These are phyloP conservation scores for Anas platyrhynchos DNA, from an alignment of 2,113 vertebrate species.

Conservation along the genomic window DNA sequence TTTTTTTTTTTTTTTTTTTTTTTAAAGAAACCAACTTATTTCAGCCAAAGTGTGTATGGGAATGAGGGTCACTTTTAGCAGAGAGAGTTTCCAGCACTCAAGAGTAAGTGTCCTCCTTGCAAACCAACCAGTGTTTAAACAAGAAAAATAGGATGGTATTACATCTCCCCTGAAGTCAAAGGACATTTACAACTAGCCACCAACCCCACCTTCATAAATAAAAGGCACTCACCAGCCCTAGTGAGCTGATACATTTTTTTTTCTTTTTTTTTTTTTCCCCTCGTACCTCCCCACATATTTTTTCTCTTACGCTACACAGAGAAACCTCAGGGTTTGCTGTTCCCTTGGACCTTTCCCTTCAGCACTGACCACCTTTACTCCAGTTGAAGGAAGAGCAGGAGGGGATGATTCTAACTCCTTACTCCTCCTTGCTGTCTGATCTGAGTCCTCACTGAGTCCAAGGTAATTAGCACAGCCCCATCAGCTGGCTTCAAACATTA, in stretches of 20 bases:
- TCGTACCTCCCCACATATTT: rapidly evolving
- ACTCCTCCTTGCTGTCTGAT: not conserved
- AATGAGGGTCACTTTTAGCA: not conserved
- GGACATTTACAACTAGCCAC: not conserved
- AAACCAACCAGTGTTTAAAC: not conserved
- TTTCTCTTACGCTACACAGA: not conserved
- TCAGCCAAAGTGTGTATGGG: not conserved
- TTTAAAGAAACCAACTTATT: not conserved
- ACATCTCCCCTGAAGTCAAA: not conserved
- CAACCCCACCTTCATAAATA: not conserved
- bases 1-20: not conserved
- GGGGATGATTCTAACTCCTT: not conserved
- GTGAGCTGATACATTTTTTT: not conserved
- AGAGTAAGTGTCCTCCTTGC: not conserved
- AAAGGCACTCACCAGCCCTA: not conserved
- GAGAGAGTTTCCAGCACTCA: not conserved
- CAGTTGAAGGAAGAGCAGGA: not conserved
- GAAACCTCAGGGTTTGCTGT: not conserved
- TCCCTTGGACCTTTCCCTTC: not conserved
- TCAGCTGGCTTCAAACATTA: not conserved
- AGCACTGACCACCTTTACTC: not conserved
- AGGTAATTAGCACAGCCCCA: not conserved
- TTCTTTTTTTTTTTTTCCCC: not conserved
- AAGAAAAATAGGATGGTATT: not conserved
- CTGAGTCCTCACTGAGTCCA: not conserved